phyloP scores from a whole-genome alignment of 2,797 vertebrate genomes.

The Setipinna tenuifilis region DNA sequence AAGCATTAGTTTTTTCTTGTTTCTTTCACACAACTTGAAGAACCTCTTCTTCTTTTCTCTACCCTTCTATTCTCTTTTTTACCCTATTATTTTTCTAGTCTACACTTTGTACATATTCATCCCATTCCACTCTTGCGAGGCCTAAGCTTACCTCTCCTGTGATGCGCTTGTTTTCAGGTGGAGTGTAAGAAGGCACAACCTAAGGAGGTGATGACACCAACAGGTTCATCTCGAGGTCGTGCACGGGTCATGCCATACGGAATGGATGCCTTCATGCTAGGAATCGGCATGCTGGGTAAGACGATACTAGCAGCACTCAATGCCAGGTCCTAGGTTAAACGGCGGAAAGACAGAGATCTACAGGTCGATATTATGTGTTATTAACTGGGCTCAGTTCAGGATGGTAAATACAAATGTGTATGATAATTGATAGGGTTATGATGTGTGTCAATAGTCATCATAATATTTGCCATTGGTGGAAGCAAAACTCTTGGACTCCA shows the following conservation, averaged over 20 bases:
- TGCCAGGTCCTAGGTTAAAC: background rate
- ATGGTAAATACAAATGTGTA: background rate
- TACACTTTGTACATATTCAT: background rate
- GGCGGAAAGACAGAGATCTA: background rate
- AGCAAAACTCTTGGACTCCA: conserved; percentile 41
- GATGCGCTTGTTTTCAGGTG: conserved; percentile 78
- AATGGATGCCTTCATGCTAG: conserved; percentile 99
- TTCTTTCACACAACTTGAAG: background rate
- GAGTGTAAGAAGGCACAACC: conserved; percentile 99
- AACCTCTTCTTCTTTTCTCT: background rate
- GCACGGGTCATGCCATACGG: conserved; percentile 98
- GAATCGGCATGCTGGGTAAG: conserved; percentile 99
- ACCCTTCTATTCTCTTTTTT: background rate
- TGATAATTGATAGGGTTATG: background rate
- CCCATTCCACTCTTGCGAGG: background rate
- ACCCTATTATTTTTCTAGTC: background rate
- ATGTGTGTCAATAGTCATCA: background rate
- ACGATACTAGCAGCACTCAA: conserved; percentile 28
- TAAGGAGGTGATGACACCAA: conserved; percentile 99
- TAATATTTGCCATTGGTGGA: background rate
- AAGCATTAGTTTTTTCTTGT: background rate
- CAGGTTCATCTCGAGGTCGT: conserved; percentile 92
- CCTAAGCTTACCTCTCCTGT: background rate
- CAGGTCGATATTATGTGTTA: background rate
- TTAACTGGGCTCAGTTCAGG: background rate